Evolutionary conservation across 2,113 vertebrate genomes (phyloP), one percentile per base, ranked within the genome.

Genomic region (Lates calcarifer): DNA sequence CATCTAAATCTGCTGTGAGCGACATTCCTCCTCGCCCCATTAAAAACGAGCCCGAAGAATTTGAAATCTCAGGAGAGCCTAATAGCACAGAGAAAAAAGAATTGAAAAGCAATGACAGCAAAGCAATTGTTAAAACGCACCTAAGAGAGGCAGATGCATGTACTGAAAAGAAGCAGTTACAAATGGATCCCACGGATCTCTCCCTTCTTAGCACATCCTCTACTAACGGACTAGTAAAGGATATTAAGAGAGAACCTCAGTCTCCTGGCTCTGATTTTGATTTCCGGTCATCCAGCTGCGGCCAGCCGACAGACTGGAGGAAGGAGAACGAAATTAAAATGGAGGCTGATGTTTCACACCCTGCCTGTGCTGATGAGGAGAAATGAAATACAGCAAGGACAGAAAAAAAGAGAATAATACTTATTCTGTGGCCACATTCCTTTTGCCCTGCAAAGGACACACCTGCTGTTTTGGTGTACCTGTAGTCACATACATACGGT

Each of bases 31-130:
- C 12, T 28, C 3, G 18, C 53, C 8, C 47, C 1, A 6, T 94
- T 39, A 93, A 92, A 90, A 75, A 37, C 28, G 89, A 93, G 43
- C 81, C 58, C 1, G 51, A 62, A 29, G 87, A 89, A 33, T 55
- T 43, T 11, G 68, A 85, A 18, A 47, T 83, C 31, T 82, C 83
- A 60, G 45, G 17, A n/a, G 66, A 83, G 10, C 57, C 14, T 14
- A 7, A 41, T 9, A 4, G 26, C 41, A 49, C 13, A 1, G 29
- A 61, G 28, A 62, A 14, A 64, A 45, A 56, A 43, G 41, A 66
- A 62, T 31, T 56, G 1, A 14, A 67, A 60, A 53, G 49, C 3
- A 4, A 5, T 7, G 3, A 39, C 1, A 33, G 35, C 13, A 26
- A 60, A 31, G 28, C 0, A 0, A 57, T 4, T 13, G 3, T 17